Evolutionary conservation across 2,113 vertebrate species (phyloP), one percentile per base, ranked within the genome.

Genomic region (Eublepharis macularius): DNA sequence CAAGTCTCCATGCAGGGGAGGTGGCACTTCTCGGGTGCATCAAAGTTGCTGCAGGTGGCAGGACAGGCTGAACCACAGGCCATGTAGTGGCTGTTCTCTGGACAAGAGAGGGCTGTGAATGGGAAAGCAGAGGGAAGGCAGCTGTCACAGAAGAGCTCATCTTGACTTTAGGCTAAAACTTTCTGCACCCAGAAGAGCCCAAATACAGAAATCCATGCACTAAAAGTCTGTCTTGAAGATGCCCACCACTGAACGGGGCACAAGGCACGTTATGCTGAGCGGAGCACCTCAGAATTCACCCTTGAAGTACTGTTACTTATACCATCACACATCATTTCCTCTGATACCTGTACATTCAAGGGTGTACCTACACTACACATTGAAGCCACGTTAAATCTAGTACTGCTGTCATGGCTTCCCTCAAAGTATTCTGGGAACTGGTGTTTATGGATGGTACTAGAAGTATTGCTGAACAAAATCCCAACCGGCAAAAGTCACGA

Each of bases 41-140:
- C 87, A 2, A 92, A 91, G 80, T 93, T 88, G 0, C 91, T 93
- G 82, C 96, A 96, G 10, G 93, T 95, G 26, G 90, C 85, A 39
- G 94, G 94, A 32, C 95, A 96, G 0, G 94, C 91, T 49, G 91
- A 94, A 10, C 93, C 92, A 41, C 95, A 95, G 13, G 93, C 81
- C 70, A 95, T 91, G 72, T 96, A 96, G 85, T 90, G 92, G 87
- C 95, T 96, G 87, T 96, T 60, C 4, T 87, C 85, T 34, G 94
- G 95, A 86, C 95, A 96, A 78, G 77, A 90, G 91, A 94, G 93
- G 14, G 94, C 95, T 95, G 86, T 82, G 93, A 94, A 90, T 93
- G 94, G 85, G 92, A 95, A 68, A 85, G 24, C 94, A 90, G 93
- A 95, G 80, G 90, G 93, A 69, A 84, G 24, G 84, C 91, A 36